These are phyloP conservation scores for Barnardius zonarius DNA, from an alignment of 2,113 vertebrate species.

Conservation along the genomic window DNA sequence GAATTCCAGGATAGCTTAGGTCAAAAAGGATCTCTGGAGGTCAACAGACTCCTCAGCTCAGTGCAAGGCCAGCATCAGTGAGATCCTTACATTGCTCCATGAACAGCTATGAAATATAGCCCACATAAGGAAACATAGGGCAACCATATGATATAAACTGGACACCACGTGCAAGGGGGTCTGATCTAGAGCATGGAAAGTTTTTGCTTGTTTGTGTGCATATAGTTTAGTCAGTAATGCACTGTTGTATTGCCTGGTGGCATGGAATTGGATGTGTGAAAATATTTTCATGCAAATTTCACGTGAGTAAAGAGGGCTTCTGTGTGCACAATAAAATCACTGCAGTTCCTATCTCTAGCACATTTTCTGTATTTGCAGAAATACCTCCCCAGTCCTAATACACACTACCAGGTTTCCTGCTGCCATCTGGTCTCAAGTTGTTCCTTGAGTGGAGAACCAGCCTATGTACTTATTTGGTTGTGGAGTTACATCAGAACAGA, in stretches of 20 bases:
- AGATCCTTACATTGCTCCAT: neutral
- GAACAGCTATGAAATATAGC: neutral
- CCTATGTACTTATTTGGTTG: neutral
- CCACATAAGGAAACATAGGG: neutral
- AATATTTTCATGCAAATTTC: neutral
- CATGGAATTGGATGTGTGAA: neutral
- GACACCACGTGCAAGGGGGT: accelerated
- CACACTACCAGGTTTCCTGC: neutral
- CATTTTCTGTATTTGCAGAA: neutral
- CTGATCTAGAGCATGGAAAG: neutral
- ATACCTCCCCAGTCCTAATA: neutral
- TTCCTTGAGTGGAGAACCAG: neutral
- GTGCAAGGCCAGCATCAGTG: neutral
- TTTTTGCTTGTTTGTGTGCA: neutral
- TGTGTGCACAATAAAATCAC: neutral
- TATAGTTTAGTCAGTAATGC: neutral
- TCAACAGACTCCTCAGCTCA: neutral
- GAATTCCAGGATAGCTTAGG: neutral
- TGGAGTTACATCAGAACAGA: neutral
- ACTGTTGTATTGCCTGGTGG: neutral
- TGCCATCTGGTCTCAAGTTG: neutral
- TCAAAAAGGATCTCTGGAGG: neutral
- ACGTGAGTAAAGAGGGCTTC: neutral
- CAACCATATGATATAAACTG: neutral
- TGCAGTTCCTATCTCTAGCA: neutral